Evolutionary conservation across 1,140 invertebrate species (phyloP), one percentile per base, ranked within the genome.

Genomic region (Drosophila paulistorum): DNA sequence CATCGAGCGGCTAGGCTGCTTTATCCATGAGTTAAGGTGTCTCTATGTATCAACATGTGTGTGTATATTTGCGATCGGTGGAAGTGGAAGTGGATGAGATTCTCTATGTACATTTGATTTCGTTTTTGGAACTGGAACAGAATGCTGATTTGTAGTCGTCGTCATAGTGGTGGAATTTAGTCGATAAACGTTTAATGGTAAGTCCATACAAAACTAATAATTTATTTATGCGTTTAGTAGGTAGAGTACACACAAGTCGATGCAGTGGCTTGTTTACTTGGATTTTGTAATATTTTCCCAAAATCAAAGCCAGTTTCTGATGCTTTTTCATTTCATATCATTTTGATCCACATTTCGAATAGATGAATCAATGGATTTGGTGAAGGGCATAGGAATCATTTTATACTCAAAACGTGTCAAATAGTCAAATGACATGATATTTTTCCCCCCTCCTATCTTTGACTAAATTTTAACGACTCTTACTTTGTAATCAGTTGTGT

Each of bases 141-240:
- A 89, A 81, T 87, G 84, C 84, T 87, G 84, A 89, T 73, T 59
- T 67, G 42, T 76, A 89, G 68, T 84, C 58, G 67, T 84, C 58
- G 67, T 87, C 75, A 58, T 79, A 79, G 75, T 68, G 58, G 71
- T 51, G 45, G 17, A 51, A 20, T 20, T 20, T 51, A 51, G 7
- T 51, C 45, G 17, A 51, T 23, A 11, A 51, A 20, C 17, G 11
- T 4, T 39, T 13, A 39, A 39, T 39, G 45, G 45, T 51, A 23
- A 51, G 45, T 51, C 9, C 9, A 23, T 7, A 10, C 1, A 45
- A 13, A 39, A 39, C 37, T 11, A 13, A 39, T 13, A 10, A 37
- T 37, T 37, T 39, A 39, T 1, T 30, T 30, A 30, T 2, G 20
- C 2, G 2, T 30, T 7, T 6, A 30, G 30, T 6, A 30, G 5